Base-by-base conservation (phyloP, 2,888 invertebrate species). In the Drepanosiphum platanoidis region DNA sequence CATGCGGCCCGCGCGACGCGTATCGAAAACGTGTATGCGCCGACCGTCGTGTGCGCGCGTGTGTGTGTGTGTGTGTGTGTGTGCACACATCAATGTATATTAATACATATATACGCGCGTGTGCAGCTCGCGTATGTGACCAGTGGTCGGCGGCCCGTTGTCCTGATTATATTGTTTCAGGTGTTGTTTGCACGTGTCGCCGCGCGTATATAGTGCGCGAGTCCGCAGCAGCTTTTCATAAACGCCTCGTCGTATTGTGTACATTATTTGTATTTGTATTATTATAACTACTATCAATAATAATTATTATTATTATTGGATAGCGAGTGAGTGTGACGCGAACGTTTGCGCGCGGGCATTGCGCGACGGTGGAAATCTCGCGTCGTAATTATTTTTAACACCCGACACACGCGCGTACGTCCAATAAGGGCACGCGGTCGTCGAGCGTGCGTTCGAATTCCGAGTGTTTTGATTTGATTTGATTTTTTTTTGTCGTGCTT, bases 91-190 rank as follows among this genome's bases (percentile, higher is more conserved):
- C 39, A 9, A 7, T 7, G 39, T 58, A 58, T n/a, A 18, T 5
- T 52, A 9, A n/a, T n/a, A n/a, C n/a, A n/a, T n/a, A n/a, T n/a
- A n/a, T n/a, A n/a, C n/a, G n/a, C 22, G 61, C n/a, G 79, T 32
- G 64, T 61, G 82, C 18, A 42, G 0, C 72, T 18, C 22, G 64
- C 42, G 46, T 42, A 34, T 83, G 74, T 64, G 75, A 58, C 68
- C 84, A 84, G 75, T 84, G 84, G 77, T 77, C 84, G 84, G 68
- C n/a, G 77, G 58, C 68, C 42, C 36, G 84, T 75, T 36, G 75
- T 84, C 61, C 68, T 27, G 84, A 77, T 70, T 68, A 46, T 75
- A 84, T 84, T 77, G 52, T 66, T 52, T 72, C 64, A 74, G 81
- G 71, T 58, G 75, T n/a, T 8, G 75, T n/a, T 36, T 34, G 18